A percentile compares a stretch with the other conserved stretches of the same genome.
phyloP scores from a whole-genome alignment of 2,113 vertebrate genomes.

The Danionella cerebrum region DNA sequence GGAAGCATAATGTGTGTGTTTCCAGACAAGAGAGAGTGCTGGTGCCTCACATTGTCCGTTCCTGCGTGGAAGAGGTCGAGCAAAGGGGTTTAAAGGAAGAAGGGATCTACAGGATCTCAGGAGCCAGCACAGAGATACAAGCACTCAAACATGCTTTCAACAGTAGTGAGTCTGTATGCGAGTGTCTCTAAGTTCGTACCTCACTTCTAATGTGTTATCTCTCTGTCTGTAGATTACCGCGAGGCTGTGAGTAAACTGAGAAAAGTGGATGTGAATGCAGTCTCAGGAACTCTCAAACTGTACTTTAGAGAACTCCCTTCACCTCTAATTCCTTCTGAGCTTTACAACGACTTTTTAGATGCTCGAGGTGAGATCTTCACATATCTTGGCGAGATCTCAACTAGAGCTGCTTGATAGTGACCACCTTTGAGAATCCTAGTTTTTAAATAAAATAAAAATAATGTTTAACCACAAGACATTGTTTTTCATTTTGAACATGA shows the following conservation, averaged over 20 bases:
- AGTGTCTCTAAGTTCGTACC: neutral
- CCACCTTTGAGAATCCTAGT: no score
- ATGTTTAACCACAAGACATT: no score
- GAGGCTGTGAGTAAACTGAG: slow-evolving; percentile 58
- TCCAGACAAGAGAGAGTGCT: slow-evolving; percentile 61
- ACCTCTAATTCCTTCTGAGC: slow-evolving; percentile 54
- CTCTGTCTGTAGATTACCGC: slow-evolving; percentile 52
- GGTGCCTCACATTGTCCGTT: slow-evolving; percentile 63
- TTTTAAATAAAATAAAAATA: no score
- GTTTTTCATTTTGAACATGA: no score
- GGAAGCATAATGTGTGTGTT: neutral
- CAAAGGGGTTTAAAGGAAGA: slow-evolving; percentile 60
- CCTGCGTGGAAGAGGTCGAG: slow-evolving; percentile 65
- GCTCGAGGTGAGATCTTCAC: slow-evolving; percentile 45
- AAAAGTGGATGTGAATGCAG: slow-evolving; percentile 55
- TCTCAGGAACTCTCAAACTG: slow-evolving; percentile 62
- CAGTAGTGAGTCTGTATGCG: slow-evolving; percentile 51
- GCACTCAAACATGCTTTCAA: slow-evolving; percentile 56
- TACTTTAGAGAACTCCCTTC: slow-evolving; percentile 67
- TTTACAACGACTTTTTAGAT: slow-evolving; percentile 52
- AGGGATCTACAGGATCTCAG: slow-evolving; percentile 67
- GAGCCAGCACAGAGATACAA: slow-evolving; percentile 49
- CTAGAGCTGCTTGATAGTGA: no score
- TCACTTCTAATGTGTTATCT: neutral
- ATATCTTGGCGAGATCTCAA: no score